Base-by-base conservation (phyloP, 1,140 invertebrate species). In the Coptotermes formosanus region DNA sequence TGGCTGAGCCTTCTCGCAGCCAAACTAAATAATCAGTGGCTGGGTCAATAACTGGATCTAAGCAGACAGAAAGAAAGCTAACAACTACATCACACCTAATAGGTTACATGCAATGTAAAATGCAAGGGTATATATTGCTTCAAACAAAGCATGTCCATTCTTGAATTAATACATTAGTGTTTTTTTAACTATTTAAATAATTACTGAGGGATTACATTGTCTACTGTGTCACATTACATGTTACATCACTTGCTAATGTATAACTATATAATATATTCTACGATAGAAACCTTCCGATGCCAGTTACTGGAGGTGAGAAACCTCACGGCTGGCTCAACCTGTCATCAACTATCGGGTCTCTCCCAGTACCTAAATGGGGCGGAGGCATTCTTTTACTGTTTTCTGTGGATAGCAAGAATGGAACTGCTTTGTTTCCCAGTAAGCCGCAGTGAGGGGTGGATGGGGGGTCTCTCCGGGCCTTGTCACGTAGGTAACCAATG, bases 31-130 rank as follows among this genome's bases (percentile, higher is more conserved):
- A 87, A 85, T 59, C 52, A 64, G 59, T 87, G 87, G 87, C 85
- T 85, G 84, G 83, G 82, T 83, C 52, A 83, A 48, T 69, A 75
- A 48, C 75, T 52, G 59, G 83, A 75, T 75, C 43, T 83, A 45
- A 86, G 83, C 43, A 84, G 44, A 86, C 48, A 86, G 86, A 85
- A 87, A 82, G 82, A 86, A 87, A 87, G 87, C 87, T 87, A 85
- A 83, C 45, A 55, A 84, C 87, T 87, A 87, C 85, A 85, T 82
- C 84, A 84, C 86, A 86, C 85, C 84, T 81, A 85, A 86, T 86
- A 87, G 86, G 85, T 87, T 87, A 87, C 87, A 87, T 87, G 87
- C 87, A 87, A 87, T 86, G 85, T 87, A 87, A 87, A 83, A 87
- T 87, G 86, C 87, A 86, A 85, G 82, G 86, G 86, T 86, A 86